Evolutionary conservation across 2,888 invertebrate genomes (phyloP).

Genomic region (Ametastegia equiseti): DNA sequence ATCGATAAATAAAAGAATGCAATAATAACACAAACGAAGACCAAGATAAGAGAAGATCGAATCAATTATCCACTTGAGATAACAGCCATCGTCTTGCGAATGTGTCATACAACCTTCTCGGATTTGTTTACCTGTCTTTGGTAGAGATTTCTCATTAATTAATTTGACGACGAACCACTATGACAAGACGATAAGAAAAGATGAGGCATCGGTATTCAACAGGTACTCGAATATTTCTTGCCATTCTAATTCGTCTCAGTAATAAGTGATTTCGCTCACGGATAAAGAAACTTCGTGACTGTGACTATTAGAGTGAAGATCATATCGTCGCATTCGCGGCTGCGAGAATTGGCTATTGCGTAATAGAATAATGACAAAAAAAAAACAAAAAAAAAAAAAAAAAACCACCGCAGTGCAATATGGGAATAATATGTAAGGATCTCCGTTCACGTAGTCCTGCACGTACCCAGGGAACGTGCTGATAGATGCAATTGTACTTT

Average conservation of each 20-base stretch:
- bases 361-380: too few relatives aligned
- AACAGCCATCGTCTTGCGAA: too few relatives aligned
- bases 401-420: not conserved
- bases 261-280: too few relatives aligned
- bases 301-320: not conserved
- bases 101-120: not conserved
- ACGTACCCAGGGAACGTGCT: slow-evolving; percentile 1
- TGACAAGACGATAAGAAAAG: not conserved
- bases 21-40: too few relatives aligned
- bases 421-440: not conserved
- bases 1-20: too few relatives aligned
- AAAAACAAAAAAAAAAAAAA: too few relatives aligned
- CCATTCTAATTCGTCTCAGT: too few relatives aligned
- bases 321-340: not conserved
- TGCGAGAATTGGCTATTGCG: not conserved
- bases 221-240: too few relatives aligned
- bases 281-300: too few relatives aligned
- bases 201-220: too few relatives aligned
- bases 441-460: not conserved
- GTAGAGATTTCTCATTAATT: not conserved
- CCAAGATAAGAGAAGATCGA: too few relatives aligned
- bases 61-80: too few relatives aligned
- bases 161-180: not conserved
- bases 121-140: not conserved
- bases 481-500: slow-evolving; percentile 27